Base-by-base conservation (phyloP, 2,888 invertebrate genomes). In the Caenorhabditis parvicauda region DNA sequence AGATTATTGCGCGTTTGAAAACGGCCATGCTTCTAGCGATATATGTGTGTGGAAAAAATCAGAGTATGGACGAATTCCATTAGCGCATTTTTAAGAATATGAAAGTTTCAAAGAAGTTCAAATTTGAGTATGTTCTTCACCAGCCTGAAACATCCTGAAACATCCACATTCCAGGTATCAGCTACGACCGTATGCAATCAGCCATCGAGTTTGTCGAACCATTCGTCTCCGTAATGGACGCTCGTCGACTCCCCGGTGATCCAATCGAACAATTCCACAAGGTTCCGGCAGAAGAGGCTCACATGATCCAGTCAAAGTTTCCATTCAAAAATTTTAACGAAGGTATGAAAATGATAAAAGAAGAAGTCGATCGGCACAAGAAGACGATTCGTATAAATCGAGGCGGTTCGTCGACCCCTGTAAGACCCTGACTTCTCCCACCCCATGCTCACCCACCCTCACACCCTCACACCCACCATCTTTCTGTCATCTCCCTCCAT, bases 181-280 rank as follows among this genome's bases (percentile, higher is more conserved):
- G 19, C 1, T 56, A 62, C 25, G 54, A 61, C 12, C 56, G 55
- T 27, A 42, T 69, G 19, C 24, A 14, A 9, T 32, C 39, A n/a
- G 69, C 56, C 3, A 64, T 74, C 42, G 58, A 61, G 9, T 77
- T 64, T 51, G 67, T 79, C 22, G 48, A 55, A 24, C 75, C 76
- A 2, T 62, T 75, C 24, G 67, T 71, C 12, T 25, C 56, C 6
- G 61, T 61, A 12, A 58, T 61, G 39, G 57, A 47, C 21, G 32
- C 7, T 19, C 7, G 32, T 0, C 49, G 60, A 44, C 6, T 0
- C 2, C 29, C 37, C 17, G 52, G 51, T 4, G 52, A 63, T 12
- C 39, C 50, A 2, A 29, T 67, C 21, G 64, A 60, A 0, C 21
- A 14, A 21, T 35, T 24, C 4, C 24, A 44, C 7, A 43, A 2